Evolutionary conservation across 2,888 invertebrate species (phyloP), one percentile per base, ranked within the genome.

Genomic region (Cenopis cana): DNA sequence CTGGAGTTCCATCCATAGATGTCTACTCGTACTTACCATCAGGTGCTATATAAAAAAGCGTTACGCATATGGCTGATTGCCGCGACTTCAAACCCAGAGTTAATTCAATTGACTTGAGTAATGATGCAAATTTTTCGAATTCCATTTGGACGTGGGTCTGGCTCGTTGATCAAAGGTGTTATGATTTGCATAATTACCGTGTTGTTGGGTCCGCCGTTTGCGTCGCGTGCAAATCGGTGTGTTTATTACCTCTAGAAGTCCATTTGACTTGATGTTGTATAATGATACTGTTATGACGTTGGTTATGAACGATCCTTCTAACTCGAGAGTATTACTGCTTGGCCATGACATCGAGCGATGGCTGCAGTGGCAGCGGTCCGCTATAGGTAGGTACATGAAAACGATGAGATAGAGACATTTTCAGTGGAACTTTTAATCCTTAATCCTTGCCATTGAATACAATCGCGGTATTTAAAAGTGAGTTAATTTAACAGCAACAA

Each of bases 41-140:
- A 24, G 24, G 4, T 24, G 24, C 24, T 24, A 24, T 14, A 14
- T 41, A 14, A 41, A 41, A 14, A 14, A 14, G 33, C 9, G 33
- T 33, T 29, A 49, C 52, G 41, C 24, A 18, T 10, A 14, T 18
- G n/a, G 29, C 38, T 71, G 55, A 67, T 67, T 61, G 66, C 14
- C 17, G 11, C 18, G 33, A 8, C 33, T 69, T 73, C 71, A 82
- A 85, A 88, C 87, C 86, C 86, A 86, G 20, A 84, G 83, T 81
- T 82, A 89, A 90, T 86, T 84, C 82, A 86, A 88, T 89, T 86
- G 85, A 85, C 85, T 85, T 85, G 20, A 64, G 85, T 88, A 87
- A 89, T 86, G 85, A 86, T 84, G 85, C 77, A 84, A 83, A 85
- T 88, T 89, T 89, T 88, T 85, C 82, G 81, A 85, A 86, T 85